Evolutionary conservation across 1,140 invertebrate genomes (phyloP).

Genomic region (Lerema accius): DNA sequence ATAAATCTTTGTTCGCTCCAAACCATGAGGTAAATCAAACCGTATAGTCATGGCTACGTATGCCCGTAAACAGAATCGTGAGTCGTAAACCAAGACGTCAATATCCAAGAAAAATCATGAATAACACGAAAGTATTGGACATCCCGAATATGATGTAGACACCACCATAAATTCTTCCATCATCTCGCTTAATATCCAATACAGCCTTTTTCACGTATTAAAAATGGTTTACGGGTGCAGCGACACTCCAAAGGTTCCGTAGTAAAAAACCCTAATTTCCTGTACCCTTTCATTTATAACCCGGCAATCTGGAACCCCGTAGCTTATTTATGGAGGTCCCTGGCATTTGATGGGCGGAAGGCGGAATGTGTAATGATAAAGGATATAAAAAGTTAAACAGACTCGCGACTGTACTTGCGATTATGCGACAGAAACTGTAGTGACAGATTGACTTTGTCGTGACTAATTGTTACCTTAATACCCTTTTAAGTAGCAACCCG

Average conservation of each 20-base stretch:
- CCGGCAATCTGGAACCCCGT: slow-evolving; percentile 75
- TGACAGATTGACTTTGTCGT: too few relatives aligned
- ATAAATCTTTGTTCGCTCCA: too few relatives aligned
- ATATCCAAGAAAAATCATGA: slow-evolving; percentile 30
- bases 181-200: slow-evolving; percentile 55
- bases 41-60: slow-evolving; percentile 10
- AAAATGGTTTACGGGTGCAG: slow-evolving; percentile 71
- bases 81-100: slow-evolving; percentile 31
- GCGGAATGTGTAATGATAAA: slow-evolving; percentile 80
- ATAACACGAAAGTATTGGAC: slow-evolving; percentile 20
- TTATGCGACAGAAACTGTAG: slow-evolving; percentile 29
- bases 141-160: slow-evolving; percentile 40
- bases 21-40: background rate
- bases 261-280: slow-evolving; percentile 80
- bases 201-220: slow-evolving; percentile 66
- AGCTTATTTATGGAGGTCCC: slow-evolving; percentile 78
- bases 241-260: slow-evolving; percentile 55
- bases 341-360: slow-evolving; percentile 72
- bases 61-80: slow-evolving; percentile 22
- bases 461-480: too few relatives aligned
- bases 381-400: slow-evolving; percentile 58
- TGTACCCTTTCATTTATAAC: slow-evolving; percentile 80
- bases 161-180: too few relatives aligned
- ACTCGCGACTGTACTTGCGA: slow-evolving; percentile 42
- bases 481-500: too few relatives aligned